Percentiles rank a stretch among this genome's conserved stretches.
phyloP scores from a whole-genome alignment of 2,797 vertebrate species.

The Picus viridis region DNA sequence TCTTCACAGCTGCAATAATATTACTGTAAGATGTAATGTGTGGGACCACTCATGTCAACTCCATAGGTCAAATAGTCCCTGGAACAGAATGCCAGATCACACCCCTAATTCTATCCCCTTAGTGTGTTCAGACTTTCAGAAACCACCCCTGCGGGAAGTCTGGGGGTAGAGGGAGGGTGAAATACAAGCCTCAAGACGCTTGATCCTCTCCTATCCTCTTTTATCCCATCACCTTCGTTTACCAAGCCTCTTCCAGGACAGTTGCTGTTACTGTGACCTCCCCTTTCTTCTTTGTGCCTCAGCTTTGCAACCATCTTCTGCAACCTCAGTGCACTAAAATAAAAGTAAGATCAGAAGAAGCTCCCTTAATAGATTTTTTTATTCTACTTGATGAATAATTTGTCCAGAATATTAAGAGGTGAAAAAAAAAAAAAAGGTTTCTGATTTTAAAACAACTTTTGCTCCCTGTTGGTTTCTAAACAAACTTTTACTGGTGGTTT shows the following conservation, averaged over 20 bases:
- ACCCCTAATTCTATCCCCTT: background rate
- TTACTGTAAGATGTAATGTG: background rate
- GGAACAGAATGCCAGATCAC: background rate
- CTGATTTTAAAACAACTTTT: background rate
- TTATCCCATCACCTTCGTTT: background rate
- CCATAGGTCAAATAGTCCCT: conserved; percentile 3
- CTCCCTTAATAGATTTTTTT: background rate
- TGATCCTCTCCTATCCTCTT: background rate
- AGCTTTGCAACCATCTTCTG: background rate
- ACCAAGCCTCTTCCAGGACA: background rate
- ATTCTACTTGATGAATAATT: background rate
- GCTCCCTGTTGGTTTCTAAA: background rate
- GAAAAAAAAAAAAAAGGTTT: too few relatives aligned
- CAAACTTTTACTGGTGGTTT: background rate
- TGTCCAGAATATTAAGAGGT: background rate
- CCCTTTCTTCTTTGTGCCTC: background rate
- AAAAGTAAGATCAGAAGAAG: background rate
- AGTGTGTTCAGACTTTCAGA: background rate
- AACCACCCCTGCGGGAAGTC: background rate
- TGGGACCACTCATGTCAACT: background rate
- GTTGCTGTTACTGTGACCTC: background rate
- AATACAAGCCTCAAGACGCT: background rate
- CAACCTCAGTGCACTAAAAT: background rate
- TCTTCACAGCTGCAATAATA: conserved; percentile 52
- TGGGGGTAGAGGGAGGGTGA: background rate